Conservation (phyloP, 2,888 invertebrate genomes). For the Leucophenga maculata region DNA sequence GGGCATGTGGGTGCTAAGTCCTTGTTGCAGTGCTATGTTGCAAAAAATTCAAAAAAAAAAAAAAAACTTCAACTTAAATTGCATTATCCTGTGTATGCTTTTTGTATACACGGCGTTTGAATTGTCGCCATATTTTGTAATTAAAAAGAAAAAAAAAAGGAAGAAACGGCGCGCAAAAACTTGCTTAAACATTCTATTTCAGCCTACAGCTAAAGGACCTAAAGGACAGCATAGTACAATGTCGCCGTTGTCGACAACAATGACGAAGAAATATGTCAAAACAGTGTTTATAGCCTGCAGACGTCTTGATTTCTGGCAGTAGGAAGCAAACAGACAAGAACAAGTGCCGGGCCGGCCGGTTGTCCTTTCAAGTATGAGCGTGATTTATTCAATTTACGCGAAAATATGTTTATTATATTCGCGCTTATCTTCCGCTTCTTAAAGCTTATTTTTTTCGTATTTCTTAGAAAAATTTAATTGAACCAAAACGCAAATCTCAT, state of each 20-base stretch:
- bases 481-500: background rate
- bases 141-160: conserved; percentile 47
- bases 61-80: conserved; percentile 66
- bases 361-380: background rate
- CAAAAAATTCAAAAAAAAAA: conserved; percentile 37
- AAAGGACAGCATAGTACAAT: background rate
- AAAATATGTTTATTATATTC: conserved; percentile 20
- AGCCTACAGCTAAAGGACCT: background rate
- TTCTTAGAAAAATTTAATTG: background rate
- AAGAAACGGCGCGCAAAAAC: conserved; percentile 38
- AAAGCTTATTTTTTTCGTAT: background rate
- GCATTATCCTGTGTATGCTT: conserved; percentile 65
- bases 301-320: conserved; percentile 14
- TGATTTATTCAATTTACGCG: conserved; percentile 23
- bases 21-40: background rate
- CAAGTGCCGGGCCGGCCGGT: background rate
- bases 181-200: conserved; percentile 5
- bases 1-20: background rate
- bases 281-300: conserved; percentile 18
- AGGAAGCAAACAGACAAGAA: background rate
- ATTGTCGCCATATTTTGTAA: conserved; percentile 64
- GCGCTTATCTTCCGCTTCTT: background rate
- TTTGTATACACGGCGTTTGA: conserved; percentile 37
- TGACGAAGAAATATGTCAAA: conserved; percentile 16
- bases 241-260: background rate